Percentiles rank a stretch among this genome's conserved stretches.
phyloP scores from a whole-genome alignment of 64 coral and sea anemone species.

The Astreopora myriophthalma region DNA sequence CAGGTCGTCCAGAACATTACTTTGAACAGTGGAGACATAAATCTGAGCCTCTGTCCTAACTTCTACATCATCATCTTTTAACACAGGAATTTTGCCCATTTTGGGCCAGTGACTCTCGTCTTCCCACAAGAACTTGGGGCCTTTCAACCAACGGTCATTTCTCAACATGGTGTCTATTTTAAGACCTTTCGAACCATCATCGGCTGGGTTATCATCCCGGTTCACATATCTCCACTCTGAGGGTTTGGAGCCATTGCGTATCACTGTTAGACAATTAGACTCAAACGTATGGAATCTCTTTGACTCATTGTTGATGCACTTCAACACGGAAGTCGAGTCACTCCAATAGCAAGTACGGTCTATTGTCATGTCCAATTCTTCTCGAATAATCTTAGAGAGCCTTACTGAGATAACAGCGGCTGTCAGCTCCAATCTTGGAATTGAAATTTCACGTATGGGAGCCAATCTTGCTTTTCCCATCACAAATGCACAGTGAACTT shows the following conservation, averaged over 20 bases:
- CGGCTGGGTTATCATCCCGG: slow-evolving; percentile 27
- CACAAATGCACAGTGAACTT: slow-evolving; percentile 38
- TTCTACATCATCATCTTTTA: slow-evolving; percentile 64
- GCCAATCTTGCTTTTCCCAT: slow-evolving; percentile 57
- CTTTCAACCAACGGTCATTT: slow-evolving; percentile 21
- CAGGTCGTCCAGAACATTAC: slow-evolving; percentile 13
- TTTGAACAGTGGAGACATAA: neutral
- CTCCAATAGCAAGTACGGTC: slow-evolving; percentile 37
- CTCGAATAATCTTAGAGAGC: neutral
- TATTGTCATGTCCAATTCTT: slow-evolving; percentile 39
- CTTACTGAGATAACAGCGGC: slow-evolving; percentile 58
- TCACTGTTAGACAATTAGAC: slow-evolving; percentile 39
- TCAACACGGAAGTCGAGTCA: slow-evolving; percentile 34
- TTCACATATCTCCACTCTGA: slow-evolving; percentile 44
- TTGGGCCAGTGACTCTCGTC: slow-evolving; percentile 32
- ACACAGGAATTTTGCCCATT: slow-evolving; percentile 13
- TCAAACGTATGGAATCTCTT: slow-evolving; percentile 62
- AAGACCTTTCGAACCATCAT: slow-evolving; percentile 38
- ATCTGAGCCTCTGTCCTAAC: slow-evolving; percentile 54
- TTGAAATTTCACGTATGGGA: slow-evolving; percentile 47
- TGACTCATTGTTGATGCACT: slow-evolving; percentile 55
- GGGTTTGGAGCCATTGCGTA: slow-evolving; percentile 3
- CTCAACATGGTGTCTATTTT: neutral
- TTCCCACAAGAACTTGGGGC: slow-evolving; percentile 49
- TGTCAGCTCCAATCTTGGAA: slow-evolving; percentile 55